Evolutionary conservation across 2,113 vertebrate genomes (phyloP), one percentile per base, ranked within the genome.

Genomic region (Chaetodon trifascialis): DNA sequence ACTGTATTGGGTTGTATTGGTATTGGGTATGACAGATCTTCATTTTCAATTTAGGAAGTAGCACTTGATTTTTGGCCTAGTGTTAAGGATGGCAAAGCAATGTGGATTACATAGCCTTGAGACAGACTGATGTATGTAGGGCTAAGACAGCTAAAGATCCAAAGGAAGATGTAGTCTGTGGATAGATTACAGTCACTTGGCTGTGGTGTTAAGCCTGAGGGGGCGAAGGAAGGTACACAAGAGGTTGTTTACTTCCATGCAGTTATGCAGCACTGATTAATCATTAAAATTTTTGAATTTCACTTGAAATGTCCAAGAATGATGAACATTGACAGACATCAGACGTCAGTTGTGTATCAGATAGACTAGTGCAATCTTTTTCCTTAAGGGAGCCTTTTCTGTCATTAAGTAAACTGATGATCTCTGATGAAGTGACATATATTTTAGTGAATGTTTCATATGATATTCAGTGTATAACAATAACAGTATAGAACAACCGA

Each of bases 121-220:
- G 78, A 79, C 79, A 84, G 73, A 62, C 65, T 54, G 11, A 34
- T 63, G 44, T 66, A 67, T 85, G 40, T 38, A 66, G 76, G 63
- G 73, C 80, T 73, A 84, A 65, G 77, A 72, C 77, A 51, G 49
- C 80, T 84, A 49, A 66, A 73, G 73, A 84, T 58, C 73, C 56
- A 79, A 70, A 80, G 73, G 71, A 82, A 87, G 71, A 56, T 82
- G 69, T 83, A 30, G 79, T 82, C 85, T 84, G 63, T 72, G 5
- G 44, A 76, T 80, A 84, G 82, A 87, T 86, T 81, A 77, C 59
- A 67, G 71, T 89, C 78, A 86, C 68, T 80, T 90, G 79, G 58
- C 49, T 79, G 42, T 70, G 66, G 52, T 59, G 44, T 70, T 87
- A 80, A 87, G 75, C 54, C 60, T 72, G 56, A 36, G 7, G 34